These are phyloP conservation scores for Punctoribates punctum DNA, from an alignment of 2,888 invertebrate genomes.

Conservation along the genomic window DNA sequence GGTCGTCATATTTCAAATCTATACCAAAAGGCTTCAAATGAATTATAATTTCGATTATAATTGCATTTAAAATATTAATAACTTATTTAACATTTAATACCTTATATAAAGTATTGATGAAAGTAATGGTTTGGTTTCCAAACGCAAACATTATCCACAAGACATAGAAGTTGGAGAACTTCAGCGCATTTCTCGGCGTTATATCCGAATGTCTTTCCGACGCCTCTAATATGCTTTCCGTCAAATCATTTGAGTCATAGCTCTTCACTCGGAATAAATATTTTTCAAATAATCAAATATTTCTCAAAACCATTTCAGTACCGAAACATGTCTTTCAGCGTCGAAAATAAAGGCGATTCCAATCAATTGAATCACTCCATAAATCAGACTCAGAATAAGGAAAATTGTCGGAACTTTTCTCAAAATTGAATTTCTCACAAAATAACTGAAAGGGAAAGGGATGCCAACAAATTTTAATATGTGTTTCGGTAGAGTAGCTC, in stretches of 20 bases:
- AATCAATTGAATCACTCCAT: slow-evolving; percentile 51
- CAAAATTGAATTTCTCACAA: slow-evolving; percentile 43
- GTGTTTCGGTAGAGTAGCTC: background rate
- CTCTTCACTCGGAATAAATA: background rate
- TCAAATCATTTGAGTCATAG: background rate
- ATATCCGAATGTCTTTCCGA: slow-evolving; percentile 39
- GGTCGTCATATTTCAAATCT: slow-evolving; percentile 56
- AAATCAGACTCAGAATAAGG: slow-evolving; percentile 52
- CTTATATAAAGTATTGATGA: slow-evolving; percentile 54
- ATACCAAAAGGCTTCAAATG: slow-evolving; percentile 53
- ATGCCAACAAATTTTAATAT: background rate
- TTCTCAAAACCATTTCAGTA: background rate
- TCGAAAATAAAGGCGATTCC: slow-evolving; percentile 49
- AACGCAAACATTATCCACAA: slow-evolving; percentile 53
- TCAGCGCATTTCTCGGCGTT: slow-evolving; percentile 49
- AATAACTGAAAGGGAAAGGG: background rate
- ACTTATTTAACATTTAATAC: slow-evolving; percentile 44
- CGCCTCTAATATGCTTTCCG: background rate
- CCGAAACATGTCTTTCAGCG: slow-evolving; percentile 36
- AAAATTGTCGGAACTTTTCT: slow-evolving; percentile 52
- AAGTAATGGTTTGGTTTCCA: slow-evolving; percentile 51
- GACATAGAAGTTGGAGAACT: slow-evolving; percentile 51
- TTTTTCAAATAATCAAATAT: background rate
- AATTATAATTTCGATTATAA: slow-evolving; percentile 13
- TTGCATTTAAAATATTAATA: background rate